Evolutionary conservation across 2,797 vertebrate species (phyloP).

Genomic region (Dipus sagitta): DNA sequence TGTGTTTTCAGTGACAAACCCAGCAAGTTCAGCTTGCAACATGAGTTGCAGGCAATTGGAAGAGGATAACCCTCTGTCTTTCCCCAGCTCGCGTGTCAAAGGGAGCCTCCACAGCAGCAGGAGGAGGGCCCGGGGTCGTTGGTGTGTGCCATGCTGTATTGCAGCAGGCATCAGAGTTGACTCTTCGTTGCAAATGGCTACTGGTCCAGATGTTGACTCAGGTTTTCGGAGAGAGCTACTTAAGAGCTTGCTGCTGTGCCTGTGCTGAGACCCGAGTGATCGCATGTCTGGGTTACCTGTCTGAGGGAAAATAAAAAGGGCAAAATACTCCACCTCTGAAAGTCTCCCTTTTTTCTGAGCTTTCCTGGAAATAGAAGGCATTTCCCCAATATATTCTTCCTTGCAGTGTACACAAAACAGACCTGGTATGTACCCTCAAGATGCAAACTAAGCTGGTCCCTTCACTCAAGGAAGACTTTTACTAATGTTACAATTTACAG

Average conservation of each 20-base stretch:
- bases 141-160: slow-evolving; percentile 57
- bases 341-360: slow-evolving; percentile 82
- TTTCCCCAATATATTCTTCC: slow-evolving; percentile 48
- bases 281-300: neutral
- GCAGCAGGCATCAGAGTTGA: slow-evolving; percentile 69
- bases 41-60: slow-evolving; percentile 76
- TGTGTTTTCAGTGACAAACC: slow-evolving; percentile 79
- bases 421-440: slow-evolving; percentile 47
- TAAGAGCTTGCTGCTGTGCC: slow-evolving; percentile 69
- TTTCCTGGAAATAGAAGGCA: slow-evolving; percentile 68
- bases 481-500: slow-evolving; percentile 32
- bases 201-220: slow-evolving; percentile 65
- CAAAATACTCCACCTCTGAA: slow-evolving; percentile 69
- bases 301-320: slow-evolving; percentile 80
- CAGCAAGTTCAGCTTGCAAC: slow-evolving; percentile 81
- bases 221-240: slow-evolving; percentile 69
- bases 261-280: slow-evolving; percentile 26
- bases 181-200: slow-evolving; percentile 79
- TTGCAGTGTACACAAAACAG: slow-evolving; percentile 24
- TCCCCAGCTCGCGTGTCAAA: slow-evolving; percentile 71
- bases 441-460: slow-evolving; percentile 26
- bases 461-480: slow-evolving; percentile 60
- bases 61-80: slow-evolving; percentile 79
- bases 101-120: slow-evolving; percentile 68
- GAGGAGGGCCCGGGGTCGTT: slow-evolving; percentile 48